These are phyloP conservation scores for Lamellibrachia satsuma DNA, from an alignment of 2,888 invertebrate genomes.

Conservation along the genomic window DNA sequence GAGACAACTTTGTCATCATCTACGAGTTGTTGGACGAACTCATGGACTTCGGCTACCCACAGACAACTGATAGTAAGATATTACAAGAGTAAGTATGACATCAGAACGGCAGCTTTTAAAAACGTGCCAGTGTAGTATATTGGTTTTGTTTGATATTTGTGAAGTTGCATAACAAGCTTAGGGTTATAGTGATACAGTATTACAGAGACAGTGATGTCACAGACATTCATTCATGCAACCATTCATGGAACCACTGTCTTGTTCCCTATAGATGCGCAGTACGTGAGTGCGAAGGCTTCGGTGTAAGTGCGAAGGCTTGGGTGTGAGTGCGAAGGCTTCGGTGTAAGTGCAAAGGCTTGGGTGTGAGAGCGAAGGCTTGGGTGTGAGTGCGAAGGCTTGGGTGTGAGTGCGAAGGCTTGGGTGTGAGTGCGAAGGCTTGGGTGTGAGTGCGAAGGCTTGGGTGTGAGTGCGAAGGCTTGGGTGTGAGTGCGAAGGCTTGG, in stretches of 20 bases:
- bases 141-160: neutral
- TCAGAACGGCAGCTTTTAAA: neutral
- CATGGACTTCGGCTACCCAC: conserved; percentile 97
- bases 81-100: conserved; percentile 79
- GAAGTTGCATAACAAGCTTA: neutral
- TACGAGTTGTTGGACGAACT: conserved; percentile 96
- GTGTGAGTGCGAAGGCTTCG: no score
- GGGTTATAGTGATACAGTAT: neutral
- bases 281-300: neutral
- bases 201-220: neutral
- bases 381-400: no score
- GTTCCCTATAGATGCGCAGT: neutral
- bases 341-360: no score
- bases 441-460: no score
- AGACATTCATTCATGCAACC: neutral
- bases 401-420: no score
- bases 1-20: conserved; percentile 98
- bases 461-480: no score
- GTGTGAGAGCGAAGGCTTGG: no score
- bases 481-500: no score
- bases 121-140: neutral
- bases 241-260: neutral
- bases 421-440: no score
- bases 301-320: no score
- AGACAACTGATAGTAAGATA: conserved; percentile 98